These are phyloP conservation scores for Reticulitermes speratus DNA, from an alignment of 1,140 invertebrate genomes.

Conservation along the genomic window DNA sequence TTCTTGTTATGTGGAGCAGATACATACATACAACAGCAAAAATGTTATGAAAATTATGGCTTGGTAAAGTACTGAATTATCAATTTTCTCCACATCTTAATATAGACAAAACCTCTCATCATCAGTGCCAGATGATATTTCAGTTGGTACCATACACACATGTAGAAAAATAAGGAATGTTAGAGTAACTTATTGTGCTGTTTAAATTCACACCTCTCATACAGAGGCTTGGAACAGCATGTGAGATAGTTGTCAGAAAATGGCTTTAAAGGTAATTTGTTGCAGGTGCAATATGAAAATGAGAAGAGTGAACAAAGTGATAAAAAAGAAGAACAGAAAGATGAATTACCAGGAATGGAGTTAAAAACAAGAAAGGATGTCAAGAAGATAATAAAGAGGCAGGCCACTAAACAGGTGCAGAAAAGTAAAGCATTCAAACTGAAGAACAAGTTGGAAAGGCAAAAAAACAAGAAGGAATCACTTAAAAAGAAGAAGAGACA, in stretches of 20 bases:
- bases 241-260: background rate
- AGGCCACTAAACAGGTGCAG: constrained; percentile 49
- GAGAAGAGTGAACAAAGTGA: constrained; percentile 42
- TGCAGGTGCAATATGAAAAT: constrained; percentile 47
- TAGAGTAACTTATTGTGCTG: too few species aligned
- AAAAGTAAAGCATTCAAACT: constrained; percentile 72
- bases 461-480: constrained; percentile 39
- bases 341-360: constrained; percentile 59
- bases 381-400: constrained; percentile 37
- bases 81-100: too few species aligned
- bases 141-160: too few species aligned
- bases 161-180: too few species aligned
- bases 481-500: constrained; percentile 21
- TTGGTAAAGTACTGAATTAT: too few species aligned
- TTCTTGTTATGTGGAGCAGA: too few species aligned
- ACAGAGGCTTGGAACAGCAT: too few species aligned
- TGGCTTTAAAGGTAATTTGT: constrained; percentile 10
- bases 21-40: too few species aligned
- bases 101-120: too few species aligned
- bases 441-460: constrained; percentile 63
- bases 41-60: too few species aligned
- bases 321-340: constrained; percentile 40
- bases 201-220: too few species aligned
- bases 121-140: too few species aligned
- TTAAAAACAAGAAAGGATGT: constrained; percentile 41